These are phyloP conservation scores for Trematomus loennbergii DNA, from an alignment of 2,113 vertebrate species.

Conservation along the genomic window DNA sequence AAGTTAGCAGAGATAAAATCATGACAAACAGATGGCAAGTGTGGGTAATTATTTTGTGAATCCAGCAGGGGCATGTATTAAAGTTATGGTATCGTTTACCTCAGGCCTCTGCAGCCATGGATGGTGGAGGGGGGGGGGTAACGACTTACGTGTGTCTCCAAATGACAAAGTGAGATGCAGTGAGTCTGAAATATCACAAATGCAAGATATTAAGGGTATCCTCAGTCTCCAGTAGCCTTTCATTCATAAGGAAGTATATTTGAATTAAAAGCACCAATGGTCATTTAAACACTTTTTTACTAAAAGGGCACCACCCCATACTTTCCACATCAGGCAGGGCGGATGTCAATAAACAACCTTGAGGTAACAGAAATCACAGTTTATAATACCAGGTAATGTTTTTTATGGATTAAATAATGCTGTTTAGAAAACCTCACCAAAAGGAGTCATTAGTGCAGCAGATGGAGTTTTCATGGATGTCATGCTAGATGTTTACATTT, in stretches of 20 bases:
- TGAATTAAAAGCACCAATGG: not conserved
- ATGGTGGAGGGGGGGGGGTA: constrained; percentile 40
- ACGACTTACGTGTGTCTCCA: constrained; percentile 48
- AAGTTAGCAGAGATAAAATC: constrained; percentile 85
- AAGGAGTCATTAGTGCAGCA: not conserved
- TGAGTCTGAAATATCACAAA: constrained; percentile 23
- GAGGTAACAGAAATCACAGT: not conserved
- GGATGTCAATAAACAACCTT: not conserved
- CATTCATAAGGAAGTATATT: constrained; percentile 11
- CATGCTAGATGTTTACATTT: not conserved
- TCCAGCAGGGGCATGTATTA: constrained; percentile 83
- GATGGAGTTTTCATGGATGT: not conserved
- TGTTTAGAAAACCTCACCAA: not conserved
- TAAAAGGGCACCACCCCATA: not conserved
- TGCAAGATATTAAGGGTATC: constrained; percentile 17
- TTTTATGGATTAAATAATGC: constrained; percentile 8
- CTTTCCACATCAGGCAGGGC: not conserved
- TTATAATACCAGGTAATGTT: not conserved
- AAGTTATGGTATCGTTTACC: constrained; percentile 80
- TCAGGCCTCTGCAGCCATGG: constrained; percentile 71
- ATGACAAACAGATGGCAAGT: constrained; percentile 88
- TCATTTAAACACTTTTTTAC: not conserved
- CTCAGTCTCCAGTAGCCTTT: constrained; percentile 13
- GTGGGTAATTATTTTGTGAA: constrained; percentile 85
- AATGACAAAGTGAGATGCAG: constrained; percentile 52